phyloP scores from a whole-genome alignment of 2,113 vertebrate genomes.

The Callopanchax toddi region DNA sequence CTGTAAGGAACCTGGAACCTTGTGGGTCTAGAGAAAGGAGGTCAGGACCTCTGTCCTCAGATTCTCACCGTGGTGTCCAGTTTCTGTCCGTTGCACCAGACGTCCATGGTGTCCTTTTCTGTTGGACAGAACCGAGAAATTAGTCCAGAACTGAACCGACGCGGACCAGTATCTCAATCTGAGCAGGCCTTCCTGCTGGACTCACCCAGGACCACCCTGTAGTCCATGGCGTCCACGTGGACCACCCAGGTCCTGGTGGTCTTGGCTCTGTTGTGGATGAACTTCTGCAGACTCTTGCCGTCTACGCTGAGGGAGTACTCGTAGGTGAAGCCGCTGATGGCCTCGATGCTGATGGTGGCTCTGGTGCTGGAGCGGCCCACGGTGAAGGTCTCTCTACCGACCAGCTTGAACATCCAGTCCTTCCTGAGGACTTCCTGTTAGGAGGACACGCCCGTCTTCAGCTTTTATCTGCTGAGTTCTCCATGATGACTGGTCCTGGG shows the following conservation, averaged over 20 bases:
- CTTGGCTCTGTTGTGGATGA: constrained; percentile 86
- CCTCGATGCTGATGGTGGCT: constrained; percentile 91
- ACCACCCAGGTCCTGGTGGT: constrained; percentile 90
- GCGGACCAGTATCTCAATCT: not conserved
- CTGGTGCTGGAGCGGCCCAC: constrained; percentile 85
- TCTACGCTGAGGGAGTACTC: constrained; percentile 92
- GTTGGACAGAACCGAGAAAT: constrained; percentile 24
- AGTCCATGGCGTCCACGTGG: constrained; percentile 83
- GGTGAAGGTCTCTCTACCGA: constrained; percentile 91
- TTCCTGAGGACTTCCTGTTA: constrained; percentile 88
- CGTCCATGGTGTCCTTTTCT: constrained; percentile 98
- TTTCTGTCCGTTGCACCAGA: constrained; percentile 95
- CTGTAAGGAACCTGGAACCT: no score
- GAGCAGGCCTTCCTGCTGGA: not conserved
- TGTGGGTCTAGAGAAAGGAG: no score
- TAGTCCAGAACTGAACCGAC: not conserved
- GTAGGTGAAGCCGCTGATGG: constrained; percentile 89
- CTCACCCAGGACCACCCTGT: constrained; percentile 91
- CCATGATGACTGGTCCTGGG: no score
- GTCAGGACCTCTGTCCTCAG: no score
- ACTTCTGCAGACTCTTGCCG: constrained; percentile 91
- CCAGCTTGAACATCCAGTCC: constrained; percentile 98
- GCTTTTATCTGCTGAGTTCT: no score
- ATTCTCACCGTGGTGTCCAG: constrained; percentile 88
- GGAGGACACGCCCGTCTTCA: not conserved